Evolutionary conservation across 2,113 vertebrate species (phyloP), one percentile per base, ranked within the genome.

Genomic region (Erpornis zantholeuca): DNA sequence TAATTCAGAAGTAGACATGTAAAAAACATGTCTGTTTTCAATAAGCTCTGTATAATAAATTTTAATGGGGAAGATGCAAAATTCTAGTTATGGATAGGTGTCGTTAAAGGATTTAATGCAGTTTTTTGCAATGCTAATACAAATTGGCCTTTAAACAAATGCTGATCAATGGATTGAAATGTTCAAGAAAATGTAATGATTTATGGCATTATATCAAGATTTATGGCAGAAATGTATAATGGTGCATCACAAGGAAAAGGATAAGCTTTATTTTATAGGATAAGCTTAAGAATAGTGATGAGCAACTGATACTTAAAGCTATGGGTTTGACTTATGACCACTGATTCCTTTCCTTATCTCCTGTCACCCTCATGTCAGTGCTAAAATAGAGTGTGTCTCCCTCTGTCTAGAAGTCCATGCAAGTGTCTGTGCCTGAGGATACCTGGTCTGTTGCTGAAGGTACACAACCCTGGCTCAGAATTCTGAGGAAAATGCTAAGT

Each of bases 381-480:
- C n/a, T 79, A 25, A 85, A 61, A 75, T 13, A 18, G 5, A 40
- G 20, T 18, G 27, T 40, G 29, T 31, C 20, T 60, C 13, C 33
- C 12, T 63, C 27, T 82, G 15, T n/a, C 53, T 38, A 25, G 12
- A 56, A 53, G 38, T 28, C 28, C 76, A 15, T 71, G 54, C 0
- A 6, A 11, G 10, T 7, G 1, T 61, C 29, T 64, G 8, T 85
- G 29, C 38, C 23, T 64, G 10, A 52, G 18, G 44, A 47, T 52
- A 57, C 21, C 24, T 25, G 21, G 19, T 35, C 24, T 17, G 8
- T 23, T 52, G 25, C 57, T 72, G 59, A 31, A 85, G 38, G 33
- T 73, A 4, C 0, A 0, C 35, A 53, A 42, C 22, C 4, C 1
- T 17, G 19, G 19, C 20, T 29, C 27, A 42, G 27, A 54, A 38